Evolutionary conservation across 2,797 vertebrate genomes (phyloP).

Genomic region (Galago senegalensis): DNA sequence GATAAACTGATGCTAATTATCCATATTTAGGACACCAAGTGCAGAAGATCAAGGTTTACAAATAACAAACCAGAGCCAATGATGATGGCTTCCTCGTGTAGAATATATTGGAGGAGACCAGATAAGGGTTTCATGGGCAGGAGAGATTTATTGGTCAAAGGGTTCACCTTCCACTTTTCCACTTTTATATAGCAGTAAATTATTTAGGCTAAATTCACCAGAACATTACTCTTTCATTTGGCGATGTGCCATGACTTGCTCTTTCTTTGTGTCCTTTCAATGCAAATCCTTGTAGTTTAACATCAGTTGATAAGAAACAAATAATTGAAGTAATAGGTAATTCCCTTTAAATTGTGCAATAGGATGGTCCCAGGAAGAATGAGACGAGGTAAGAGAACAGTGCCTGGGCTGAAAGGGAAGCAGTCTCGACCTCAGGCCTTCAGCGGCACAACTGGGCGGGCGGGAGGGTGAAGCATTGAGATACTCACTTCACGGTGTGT

Average conservation of each 20-base stretch:
- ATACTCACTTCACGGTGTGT: fast-evolving
- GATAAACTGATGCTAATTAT: constrained; percentile 99
- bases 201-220: constrained; percentile 96
- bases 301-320: constrained; percentile 95
- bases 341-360: constrained; percentile 89
- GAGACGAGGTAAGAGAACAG: constrained; percentile 78
- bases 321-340: constrained; percentile 93
- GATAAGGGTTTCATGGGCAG: constrained; percentile 94
- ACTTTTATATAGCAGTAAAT: constrained; percentile 94
- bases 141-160: constrained; percentile 97
- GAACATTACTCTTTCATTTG: constrained; percentile 95
- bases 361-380: constrained; percentile 82
- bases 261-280: constrained; percentile 94
- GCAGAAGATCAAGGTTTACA: constrained; percentile 99
- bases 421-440: constrained; percentile 64
- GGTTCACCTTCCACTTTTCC: constrained; percentile 93
- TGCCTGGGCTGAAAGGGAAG: constrained; percentile 73
- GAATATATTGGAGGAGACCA: constrained; percentile 96
- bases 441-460: constrained; percentile 37
- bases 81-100: constrained; percentile 94
- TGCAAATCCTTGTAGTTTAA: constrained; percentile 96
- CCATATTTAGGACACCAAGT: constrained; percentile 99
- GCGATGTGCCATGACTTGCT: constrained; percentile 94
- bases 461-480: neutral
- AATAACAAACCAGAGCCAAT: constrained; percentile 94